Base-by-base conservation (phyloP, 1,140 invertebrate species). In the Sipha flava region DNA sequence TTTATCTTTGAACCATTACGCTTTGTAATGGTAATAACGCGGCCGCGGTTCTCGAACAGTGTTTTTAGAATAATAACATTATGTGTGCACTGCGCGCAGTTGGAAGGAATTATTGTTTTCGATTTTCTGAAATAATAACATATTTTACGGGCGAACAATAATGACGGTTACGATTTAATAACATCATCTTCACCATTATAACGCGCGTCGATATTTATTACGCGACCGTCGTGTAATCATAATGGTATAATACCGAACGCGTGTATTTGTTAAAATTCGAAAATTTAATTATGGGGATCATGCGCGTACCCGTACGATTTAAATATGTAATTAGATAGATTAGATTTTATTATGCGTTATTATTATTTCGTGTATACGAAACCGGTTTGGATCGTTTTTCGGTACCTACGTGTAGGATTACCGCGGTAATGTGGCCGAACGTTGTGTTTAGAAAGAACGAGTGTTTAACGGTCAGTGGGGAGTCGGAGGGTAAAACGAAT, bases 241-340 rank as follows among this genome's bases (percentile, higher is more conserved):
- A 62, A 43, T 23, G 18, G 43, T 66, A 16, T 43, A n/a, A n/a
- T n/a, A n/a, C n/a, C n/a, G n/a, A n/a, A n/a, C n/a, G n/a, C n/a
- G n/a, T n/a, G n/a, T n/a, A 70, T 29, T 70, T 43, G 43, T 70
- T 70, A 47, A 29, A 47, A 47, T 47, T 47, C 23, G 47, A 70
- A 68, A 47, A 47, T 29, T 70, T 70, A 70, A 70, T 70, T 70
- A 70, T 29, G 43, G 66, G 66, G 43, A 47, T 70, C 23, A 70
- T 26, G 43, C 29, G 66, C 66, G 21, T 10, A 23, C 10, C 34
- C 12, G 21, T 47, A 29, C 43, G 23, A 37, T 10, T 70, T 47
- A 29, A 26, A 70, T 70, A 29, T 70, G 40, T 70, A 47, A 70
- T 70, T 70, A 70, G 66, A 47, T 45, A 70, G 66, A 70, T 70